These are phyloP conservation scores for Kryptolebias marmoratus DNA, from an alignment of 2,113 vertebrate species.

Conservation along the genomic window DNA sequence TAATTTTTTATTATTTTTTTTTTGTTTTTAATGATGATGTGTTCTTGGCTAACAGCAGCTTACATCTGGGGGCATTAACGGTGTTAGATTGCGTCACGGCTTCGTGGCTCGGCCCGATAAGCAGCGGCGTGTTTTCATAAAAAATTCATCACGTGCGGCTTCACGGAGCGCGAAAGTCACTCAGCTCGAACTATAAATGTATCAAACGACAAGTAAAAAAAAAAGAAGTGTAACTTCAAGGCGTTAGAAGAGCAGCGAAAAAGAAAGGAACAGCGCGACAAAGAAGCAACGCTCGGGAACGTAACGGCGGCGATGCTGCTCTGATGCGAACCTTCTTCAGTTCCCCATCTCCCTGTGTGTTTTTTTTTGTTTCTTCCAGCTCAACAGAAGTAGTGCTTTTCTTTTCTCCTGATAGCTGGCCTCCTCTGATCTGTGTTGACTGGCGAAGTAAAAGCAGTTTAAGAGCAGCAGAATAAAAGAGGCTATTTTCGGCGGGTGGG, in stretches of 20 bases:
- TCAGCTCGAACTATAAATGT: background rate
- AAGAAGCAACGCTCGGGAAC: background rate
- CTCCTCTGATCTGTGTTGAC: constrained; percentile 48
- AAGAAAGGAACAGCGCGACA: background rate
- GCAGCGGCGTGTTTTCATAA: constrained; percentile 3
- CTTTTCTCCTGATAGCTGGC: constrained; percentile 17
- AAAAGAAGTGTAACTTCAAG: background rate
- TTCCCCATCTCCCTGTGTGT: constrained; percentile 4
- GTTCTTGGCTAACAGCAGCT: background rate
- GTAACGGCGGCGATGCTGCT: background rate
- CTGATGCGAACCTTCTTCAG: constrained; percentile 3
- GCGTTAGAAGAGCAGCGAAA: background rate
- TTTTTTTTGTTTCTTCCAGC: constrained; percentile 16
- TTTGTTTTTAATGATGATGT: background rate
- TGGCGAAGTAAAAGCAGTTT: constrained; percentile 47
- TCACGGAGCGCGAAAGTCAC: constrained; percentile 4
- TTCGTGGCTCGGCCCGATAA: background rate
- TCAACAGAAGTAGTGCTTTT: constrained; percentile 33
- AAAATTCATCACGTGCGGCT: background rate
- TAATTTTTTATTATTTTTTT: background rate
- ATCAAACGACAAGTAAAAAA: background rate
- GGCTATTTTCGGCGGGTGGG: constrained; percentile 56
- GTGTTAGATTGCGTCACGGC: background rate
- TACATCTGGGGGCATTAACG: background rate
- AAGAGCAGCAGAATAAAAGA: constrained; percentile 44